Conservation (phyloP, 1,140 invertebrate genomes). For the Linepithema humile region DNA sequence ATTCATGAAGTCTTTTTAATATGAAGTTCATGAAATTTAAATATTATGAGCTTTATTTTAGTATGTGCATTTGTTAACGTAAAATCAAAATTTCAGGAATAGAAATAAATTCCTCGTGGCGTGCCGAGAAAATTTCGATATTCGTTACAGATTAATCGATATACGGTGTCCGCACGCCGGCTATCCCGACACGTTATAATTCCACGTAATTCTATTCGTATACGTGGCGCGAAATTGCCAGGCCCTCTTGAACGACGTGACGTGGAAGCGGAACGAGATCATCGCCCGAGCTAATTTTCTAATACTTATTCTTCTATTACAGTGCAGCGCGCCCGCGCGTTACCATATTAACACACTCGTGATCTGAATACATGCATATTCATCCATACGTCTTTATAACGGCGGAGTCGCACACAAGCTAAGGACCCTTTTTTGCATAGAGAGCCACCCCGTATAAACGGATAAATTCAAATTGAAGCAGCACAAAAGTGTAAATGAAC, state of each 20-base stretch:
- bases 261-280: slow-evolving; percentile 49
- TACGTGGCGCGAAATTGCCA: slow-evolving; percentile 39
- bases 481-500: slow-evolving; percentile 59
- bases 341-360: slow-evolving; percentile 53
- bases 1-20: neutral
- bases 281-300: slow-evolving; percentile 50
- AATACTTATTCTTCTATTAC: slow-evolving; percentile 61
- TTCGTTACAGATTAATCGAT: slow-evolving; percentile 35
- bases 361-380: slow-evolving; percentile 58
- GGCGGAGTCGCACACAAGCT: slow-evolving; percentile 17
- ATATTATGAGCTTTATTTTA: neutral
- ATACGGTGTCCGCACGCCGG: neutral
- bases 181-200: slow-evolving; percentile 40
- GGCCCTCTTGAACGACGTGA: slow-evolving; percentile 37
- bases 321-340: slow-evolving; percentile 28
- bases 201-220: slow-evolving; percentile 50
- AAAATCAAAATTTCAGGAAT: too few relatives aligned
- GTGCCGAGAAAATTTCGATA: neutral
- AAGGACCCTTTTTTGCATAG: slow-evolving; percentile 53
- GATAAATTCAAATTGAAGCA: slow-evolving; percentile 58
- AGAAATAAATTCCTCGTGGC: neutral
- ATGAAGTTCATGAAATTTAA: neutral
- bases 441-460: slow-evolving; percentile 51
- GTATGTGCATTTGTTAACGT: neutral
- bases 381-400: slow-evolving; percentile 58